Conservation (phyloP, 53 echinoderm and acorn worm species). For the Astropecten irregularis region DNA sequence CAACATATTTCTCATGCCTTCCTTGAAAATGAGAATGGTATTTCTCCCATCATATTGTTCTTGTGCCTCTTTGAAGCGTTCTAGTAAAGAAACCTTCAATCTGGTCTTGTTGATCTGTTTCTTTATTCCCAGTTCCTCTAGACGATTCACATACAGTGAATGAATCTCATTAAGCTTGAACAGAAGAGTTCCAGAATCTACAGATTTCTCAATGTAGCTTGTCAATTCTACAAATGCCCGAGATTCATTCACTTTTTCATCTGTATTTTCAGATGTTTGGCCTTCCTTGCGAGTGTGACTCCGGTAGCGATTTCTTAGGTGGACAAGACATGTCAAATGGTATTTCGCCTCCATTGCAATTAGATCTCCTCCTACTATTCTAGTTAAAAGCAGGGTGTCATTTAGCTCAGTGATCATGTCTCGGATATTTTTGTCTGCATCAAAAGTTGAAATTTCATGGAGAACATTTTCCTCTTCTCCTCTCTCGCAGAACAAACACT, state of each 20-base stretch:
- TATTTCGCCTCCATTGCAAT: no score
- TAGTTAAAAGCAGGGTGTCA: no score
- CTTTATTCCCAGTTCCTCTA: neutral
- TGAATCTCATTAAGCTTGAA: slow-evolving; percentile 33
- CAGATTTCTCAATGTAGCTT: slow-evolving; percentile 15
- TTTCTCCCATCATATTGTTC: no score
- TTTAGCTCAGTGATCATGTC: no score
- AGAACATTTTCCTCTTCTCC: no score
- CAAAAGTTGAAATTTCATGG: neutral
- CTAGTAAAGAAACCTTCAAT: neutral
- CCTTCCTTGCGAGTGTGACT: neutral
- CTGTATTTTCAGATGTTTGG: slow-evolving; percentile 13
- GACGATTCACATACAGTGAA: slow-evolving; percentile 23
- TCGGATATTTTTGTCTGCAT: neutral
- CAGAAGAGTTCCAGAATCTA: slow-evolving; percentile 9
- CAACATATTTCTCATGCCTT: neutral
- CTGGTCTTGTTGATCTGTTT: no score
- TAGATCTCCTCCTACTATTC: no score
- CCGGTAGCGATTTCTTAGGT: slow-evolving; percentile 44
- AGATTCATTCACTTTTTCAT: slow-evolving; percentile 6
- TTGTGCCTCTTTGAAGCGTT: no score
- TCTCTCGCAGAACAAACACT: no score
- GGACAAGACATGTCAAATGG: no score
- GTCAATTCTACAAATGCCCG: slow-evolving; percentile 34
- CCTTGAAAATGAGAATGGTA: neutral